Evolutionary conservation across 2,888 invertebrate species (phyloP).

Genomic region (Spodoptera picta): DNA sequence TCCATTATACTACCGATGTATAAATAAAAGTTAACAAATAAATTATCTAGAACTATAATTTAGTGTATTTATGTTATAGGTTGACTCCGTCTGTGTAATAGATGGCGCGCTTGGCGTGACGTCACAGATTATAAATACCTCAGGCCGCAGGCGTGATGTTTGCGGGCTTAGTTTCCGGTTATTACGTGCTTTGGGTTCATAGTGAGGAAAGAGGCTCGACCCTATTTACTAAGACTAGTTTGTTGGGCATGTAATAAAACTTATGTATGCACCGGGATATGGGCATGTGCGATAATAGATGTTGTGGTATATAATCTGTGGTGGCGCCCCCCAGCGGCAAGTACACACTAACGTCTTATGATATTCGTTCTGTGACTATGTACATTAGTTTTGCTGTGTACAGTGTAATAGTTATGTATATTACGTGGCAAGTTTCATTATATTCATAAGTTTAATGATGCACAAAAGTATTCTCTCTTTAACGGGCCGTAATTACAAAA

Average conservation of each 20-base stretch:
- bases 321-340: conserved; percentile 23
- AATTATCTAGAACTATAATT: conserved; percentile 50
- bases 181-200: too few relatives aligned
- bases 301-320: conserved; percentile 10
- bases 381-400: conserved; percentile 77
- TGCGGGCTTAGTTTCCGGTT: too few relatives aligned
- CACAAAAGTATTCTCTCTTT: conserved; percentile 70
- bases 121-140: conserved; percentile 18
- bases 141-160: too few relatives aligned
- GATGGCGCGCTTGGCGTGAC: conserved; percentile 33
- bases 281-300: too few relatives aligned
- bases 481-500: conserved; percentile 30
- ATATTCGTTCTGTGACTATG: conserved; percentile 66
- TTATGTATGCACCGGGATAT: too few relatives aligned
- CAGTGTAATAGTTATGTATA: conserved; percentile 73
- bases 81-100: conserved; percentile 59
- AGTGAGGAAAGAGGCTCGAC: too few relatives aligned
- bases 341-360: conserved; percentile 57
- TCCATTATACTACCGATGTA: conserved; percentile 50
- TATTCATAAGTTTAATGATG: conserved; percentile 74
- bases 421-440: conserved; percentile 77
- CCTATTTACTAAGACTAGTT: too few relatives aligned
- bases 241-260: too few relatives aligned
- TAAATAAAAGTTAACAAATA: conserved; percentile 49
- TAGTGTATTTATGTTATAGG: conserved; percentile 53